Evolutionary conservation across 2,888 invertebrate genomes (phyloP).

Genomic region (Ctena decussata): DNA sequence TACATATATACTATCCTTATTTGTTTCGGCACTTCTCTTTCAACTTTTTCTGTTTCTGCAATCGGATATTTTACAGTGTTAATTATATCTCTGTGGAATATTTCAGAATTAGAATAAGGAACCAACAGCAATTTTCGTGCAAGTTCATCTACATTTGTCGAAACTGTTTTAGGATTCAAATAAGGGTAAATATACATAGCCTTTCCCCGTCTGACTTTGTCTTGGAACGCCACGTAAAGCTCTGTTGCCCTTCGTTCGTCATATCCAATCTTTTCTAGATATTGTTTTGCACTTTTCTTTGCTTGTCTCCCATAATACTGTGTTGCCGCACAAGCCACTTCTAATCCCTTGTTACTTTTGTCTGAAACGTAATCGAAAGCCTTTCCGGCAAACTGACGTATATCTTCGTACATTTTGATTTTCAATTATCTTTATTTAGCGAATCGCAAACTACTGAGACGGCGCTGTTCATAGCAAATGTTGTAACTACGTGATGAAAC

Average conservation of each 20-base stretch:
- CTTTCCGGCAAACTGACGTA: not conserved
- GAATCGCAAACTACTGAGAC: not conserved
- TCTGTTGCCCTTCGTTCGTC: not conserved
- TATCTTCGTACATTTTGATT: not conserved
- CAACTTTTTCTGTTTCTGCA: not conserved
- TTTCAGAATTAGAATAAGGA: not conserved
- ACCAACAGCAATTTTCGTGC: not conserved
- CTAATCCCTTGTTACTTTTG: not conserved
- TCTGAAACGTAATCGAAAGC: not conserved
- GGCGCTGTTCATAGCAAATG: not conserved
- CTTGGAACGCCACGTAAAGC: not conserved
- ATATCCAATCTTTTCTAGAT: not conserved
- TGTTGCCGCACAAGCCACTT: not conserved
- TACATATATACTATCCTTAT: not conserved
- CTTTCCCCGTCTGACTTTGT: not conserved
- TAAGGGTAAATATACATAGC: not conserved
- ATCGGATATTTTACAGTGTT: not conserved
- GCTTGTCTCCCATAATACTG: not conserved
- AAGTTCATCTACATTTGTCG: not conserved
- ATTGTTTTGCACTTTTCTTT: not conserved
- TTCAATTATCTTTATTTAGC: not conserved
- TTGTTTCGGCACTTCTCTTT: not conserved
- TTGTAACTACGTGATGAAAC: not conserved
- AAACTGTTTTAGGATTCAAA: not conserved
- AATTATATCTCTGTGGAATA: not conserved